A percentile compares a stretch with the other conserved stretches of the same genome.
Evolutionary conservation across 1,140 invertebrate genomes (phyloP).

Genomic region (Diachasma alloeum): DNA sequence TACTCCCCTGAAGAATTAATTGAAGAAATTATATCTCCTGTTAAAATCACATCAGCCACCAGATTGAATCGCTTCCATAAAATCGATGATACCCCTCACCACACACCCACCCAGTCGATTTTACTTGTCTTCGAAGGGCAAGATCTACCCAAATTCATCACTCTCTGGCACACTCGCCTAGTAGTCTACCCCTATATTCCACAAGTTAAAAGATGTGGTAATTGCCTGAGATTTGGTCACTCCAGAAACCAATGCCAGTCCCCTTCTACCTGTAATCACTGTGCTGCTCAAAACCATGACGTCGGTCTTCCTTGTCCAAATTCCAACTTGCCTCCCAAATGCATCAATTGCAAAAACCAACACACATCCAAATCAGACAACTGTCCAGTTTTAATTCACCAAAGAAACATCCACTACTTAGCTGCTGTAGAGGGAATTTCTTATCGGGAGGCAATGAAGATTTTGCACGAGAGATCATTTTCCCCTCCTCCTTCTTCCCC

Average conservation of each 20-base stretch:
- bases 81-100: not conserved
- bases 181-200: not conserved
- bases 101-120: not conserved
- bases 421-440: no score
- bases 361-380: no score
- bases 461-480: no score
- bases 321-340: no score
- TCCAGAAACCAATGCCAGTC: not conserved
- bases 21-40: not conserved
- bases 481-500: no score
- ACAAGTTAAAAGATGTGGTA: not conserved
- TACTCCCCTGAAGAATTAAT: not conserved
- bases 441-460: no score
- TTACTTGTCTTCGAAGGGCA: not conserved
- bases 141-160: not conserved
- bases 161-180: not conserved
- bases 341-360: no score
- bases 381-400: no score
- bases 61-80: not conserved
- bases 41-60: not conserved
- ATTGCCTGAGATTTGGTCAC: not conserved
- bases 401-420: no score
- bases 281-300: not conserved
- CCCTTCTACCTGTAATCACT: not conserved
- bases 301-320: no score